A percentile compares a stretch with the other conserved stretches of the same genome.
Evolutionary conservation across 2,113 vertebrate species (phyloP).

Genomic region (Macaca fascicularis): DNA sequence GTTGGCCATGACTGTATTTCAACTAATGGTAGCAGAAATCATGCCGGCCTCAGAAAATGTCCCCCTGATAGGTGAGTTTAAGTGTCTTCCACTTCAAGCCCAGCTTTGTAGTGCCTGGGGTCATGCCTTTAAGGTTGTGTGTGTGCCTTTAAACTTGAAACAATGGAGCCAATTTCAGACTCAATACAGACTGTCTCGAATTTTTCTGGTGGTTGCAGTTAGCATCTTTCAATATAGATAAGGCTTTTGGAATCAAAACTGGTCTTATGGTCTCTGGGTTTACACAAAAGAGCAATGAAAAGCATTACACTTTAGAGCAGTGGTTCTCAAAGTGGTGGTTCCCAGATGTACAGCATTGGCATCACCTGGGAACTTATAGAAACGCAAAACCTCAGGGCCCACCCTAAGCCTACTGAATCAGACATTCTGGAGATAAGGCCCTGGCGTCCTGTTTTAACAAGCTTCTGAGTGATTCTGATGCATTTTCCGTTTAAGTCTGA

Average conservation of each 20-base stretch:
- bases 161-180: not conserved
- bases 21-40: conserved; percentile 98
- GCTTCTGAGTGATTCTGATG: not conserved
- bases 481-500: not conserved
- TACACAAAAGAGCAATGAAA: not conserved
- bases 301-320: not conserved
- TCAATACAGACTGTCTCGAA: not conserved
- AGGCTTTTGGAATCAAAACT: not conserved
- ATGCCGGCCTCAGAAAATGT: conserved; percentile 98
- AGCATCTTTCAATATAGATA: not conserved
- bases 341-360: no score
- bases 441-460: not conserved
- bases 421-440: not conserved
- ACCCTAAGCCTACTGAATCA: not conserved
- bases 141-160: not conserved
- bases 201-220: not conserved
- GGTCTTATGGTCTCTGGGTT: not conserved
- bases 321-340: not conserved
- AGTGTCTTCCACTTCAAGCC: not conserved
- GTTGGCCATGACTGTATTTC: conserved; percentile 97
- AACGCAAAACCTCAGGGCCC: not conserved
- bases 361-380: not conserved
- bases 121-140: not conserved
- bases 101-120: not conserved
- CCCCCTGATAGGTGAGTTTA: conserved; percentile 93